Conservation (phyloP, 2,888 invertebrate species). For the Dichetophora obliterata region DNA sequence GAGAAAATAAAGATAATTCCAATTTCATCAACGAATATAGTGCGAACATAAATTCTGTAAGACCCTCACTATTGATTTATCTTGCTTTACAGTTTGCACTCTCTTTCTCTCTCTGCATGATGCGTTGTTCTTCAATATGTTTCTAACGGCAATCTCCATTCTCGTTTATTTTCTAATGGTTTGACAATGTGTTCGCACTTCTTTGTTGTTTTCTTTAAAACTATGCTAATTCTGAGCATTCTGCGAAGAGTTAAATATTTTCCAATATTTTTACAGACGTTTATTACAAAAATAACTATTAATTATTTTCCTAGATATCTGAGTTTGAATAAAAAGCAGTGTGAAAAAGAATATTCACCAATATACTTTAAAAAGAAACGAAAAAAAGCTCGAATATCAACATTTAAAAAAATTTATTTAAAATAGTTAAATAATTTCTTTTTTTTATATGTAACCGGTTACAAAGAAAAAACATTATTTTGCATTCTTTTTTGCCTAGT, state of each 20-base stretch:
- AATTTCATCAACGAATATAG: too few species aligned
- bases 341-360: background rate
- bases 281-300: background rate
- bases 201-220: too few species aligned
- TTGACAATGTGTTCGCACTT: too few species aligned
- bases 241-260: constrained; percentile 19
- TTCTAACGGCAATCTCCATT: too few species aligned
- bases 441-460: constrained; percentile 9
- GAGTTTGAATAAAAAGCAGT: background rate
- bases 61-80: too few species aligned
- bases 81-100: too few species aligned
- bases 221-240: too few species aligned
- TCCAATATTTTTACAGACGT: constrained; percentile 50
- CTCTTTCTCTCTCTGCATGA: too few species aligned
- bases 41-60: too few species aligned
- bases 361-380: background rate
- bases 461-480: background rate
- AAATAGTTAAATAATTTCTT: background rate
- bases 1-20: too few species aligned
- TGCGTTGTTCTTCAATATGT: too few species aligned
- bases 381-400: background rate
- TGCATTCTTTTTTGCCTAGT: background rate
- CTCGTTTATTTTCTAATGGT: too few species aligned
- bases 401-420: background rate
- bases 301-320: background rate